Conservation (phyloP, 2,113 vertebrate species). For the Seriola aureovittata region DNA sequence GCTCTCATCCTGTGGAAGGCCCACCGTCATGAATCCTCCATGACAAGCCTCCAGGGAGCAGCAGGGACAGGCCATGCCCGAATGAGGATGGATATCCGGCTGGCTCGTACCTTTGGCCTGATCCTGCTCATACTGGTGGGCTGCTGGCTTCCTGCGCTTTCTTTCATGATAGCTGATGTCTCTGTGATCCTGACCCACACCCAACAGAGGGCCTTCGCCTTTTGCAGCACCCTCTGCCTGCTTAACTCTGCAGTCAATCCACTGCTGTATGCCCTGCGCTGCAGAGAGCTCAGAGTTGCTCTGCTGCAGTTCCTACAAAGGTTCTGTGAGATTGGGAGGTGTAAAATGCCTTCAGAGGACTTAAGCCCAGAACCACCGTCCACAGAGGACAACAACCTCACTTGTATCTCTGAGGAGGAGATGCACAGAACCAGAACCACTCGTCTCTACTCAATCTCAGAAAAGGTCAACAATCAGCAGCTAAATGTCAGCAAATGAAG, state of each 20-base stretch:
- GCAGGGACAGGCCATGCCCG: slow-evolving; percentile 79
- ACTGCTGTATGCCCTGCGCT: slow-evolving; percentile 90
- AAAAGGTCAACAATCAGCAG: slow-evolving; percentile 47
- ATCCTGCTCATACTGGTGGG: slow-evolving; percentile 87
- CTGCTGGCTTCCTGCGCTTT: slow-evolving; percentile 91
- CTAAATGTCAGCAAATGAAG: slow-evolving; percentile 29
- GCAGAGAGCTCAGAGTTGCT: slow-evolving; percentile 85
- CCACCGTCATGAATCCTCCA: slow-evolving; percentile 86
- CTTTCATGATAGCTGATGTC: slow-evolving; percentile 89
- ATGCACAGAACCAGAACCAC: background rate
- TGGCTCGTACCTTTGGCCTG: slow-evolving; percentile 91
- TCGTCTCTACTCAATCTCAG: slow-evolving; percentile 48
- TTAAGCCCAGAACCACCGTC: background rate
- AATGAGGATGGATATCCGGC: slow-evolving; percentile 91
- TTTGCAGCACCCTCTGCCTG: slow-evolving; percentile 93
- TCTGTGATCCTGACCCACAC: slow-evolving; percentile 60
- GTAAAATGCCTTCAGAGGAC: slow-evolving; percentile 76
- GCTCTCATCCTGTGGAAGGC: slow-evolving; percentile 90
- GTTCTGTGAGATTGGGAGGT: slow-evolving; percentile 59
- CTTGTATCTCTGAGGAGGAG: slow-evolving; percentile 42
- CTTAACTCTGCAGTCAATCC: slow-evolving; percentile 93
- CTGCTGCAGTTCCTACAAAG: slow-evolving; percentile 49
- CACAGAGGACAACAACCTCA: slow-evolving; percentile 48
- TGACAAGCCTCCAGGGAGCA: slow-evolving; percentile 78
- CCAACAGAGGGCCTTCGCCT: slow-evolving; percentile 89